Percentiles rank a stretch among this genome's conserved stretches.
phyloP scores from a whole-genome alignment of 2,888 invertebrate genomes.

The Dusona sp. region DNA sequence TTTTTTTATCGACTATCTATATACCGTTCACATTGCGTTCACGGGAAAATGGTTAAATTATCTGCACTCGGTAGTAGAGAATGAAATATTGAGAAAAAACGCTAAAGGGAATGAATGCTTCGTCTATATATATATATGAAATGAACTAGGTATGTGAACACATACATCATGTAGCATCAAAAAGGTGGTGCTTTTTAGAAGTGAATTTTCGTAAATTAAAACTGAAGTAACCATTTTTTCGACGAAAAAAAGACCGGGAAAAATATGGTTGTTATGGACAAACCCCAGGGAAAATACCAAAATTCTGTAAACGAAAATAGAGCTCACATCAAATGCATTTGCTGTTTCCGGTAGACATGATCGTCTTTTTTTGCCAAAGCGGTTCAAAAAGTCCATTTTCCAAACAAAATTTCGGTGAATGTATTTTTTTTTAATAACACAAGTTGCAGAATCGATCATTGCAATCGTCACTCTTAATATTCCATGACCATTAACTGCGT shows the following conservation, averaged over 20 bases:
- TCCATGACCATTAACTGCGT: not conserved
- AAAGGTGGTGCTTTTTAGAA: not conserved
- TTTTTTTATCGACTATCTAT: constrained; percentile 35
- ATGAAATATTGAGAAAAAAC: constrained; percentile 52
- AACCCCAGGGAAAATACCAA: not conserved
- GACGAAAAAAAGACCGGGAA: not conserved
- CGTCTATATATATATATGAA: not conserved
- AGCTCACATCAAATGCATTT: not conserved
- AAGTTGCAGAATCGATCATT: not conserved
- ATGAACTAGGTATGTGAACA: not conserved
- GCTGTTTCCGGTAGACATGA: not conserved
- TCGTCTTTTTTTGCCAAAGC: not conserved
- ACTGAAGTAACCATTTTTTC: constrained; percentile 9
- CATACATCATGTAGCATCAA: not conserved
- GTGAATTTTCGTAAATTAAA: not conserved
- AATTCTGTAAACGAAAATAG: not conserved
- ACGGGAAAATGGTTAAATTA: constrained; percentile 50
- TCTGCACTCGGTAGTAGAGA: constrained; percentile 26
- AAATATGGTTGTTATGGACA: not conserved
- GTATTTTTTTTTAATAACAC: not conserved
- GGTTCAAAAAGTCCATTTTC: not conserved
- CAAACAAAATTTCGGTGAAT: not conserved
- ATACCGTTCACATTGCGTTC: constrained; percentile 26
- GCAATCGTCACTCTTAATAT: not conserved
- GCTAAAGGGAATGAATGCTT: constrained; percentile 17